Evolutionary conservation across 2,888 invertebrate species (phyloP), one percentile per base, ranked within the genome.

Genomic region (Ceraclea dissimilis): DNA sequence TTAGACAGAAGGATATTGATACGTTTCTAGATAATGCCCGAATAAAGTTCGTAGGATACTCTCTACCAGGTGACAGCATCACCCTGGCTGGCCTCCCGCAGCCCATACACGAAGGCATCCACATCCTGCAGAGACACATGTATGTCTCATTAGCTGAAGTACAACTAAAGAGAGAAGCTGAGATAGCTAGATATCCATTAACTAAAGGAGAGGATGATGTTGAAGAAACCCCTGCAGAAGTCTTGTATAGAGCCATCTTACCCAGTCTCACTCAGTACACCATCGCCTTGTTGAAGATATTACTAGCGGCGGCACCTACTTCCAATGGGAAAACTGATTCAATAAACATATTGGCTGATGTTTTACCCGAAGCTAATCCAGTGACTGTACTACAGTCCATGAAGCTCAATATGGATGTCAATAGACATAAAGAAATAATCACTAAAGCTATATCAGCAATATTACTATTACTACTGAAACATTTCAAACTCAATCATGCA

Each of bases 251-350:
- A 73, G 92, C 91, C n/a, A 91, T 98, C 81, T 74, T 97, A 63
- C 95, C 97, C 1, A 93, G 93, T 74, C 78, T 99, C 66, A 95
- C 97, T 10, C 97, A 98, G 68, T 96, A 97, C 68, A 94, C 97
- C 88, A 98, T 98, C 68, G 94, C 96, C 19, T 71, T 99, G 54
- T 75, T 99, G 51, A 99, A 99, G 79, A 93, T 99, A 64, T 79
- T 99, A 56, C 79, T 99, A 56, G 98, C 98, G 26, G 97, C 98
- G 54, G 95, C 97, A 33, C 98, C 99, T 2, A 97, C 97, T n/a
- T 94, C 94, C n/a, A 97, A 96, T 75, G 87, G 93, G 4, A 97
- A 97, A 76, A 93, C 90, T 10, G 99, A 99, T 69, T 95, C 97
- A 51, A 93, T 98, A 66, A 98, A 98, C 72, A 97, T 99, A 47